Conservation (phyloP, 1,140 invertebrate genomes). For the Philotrypesis tridentata region DNA sequence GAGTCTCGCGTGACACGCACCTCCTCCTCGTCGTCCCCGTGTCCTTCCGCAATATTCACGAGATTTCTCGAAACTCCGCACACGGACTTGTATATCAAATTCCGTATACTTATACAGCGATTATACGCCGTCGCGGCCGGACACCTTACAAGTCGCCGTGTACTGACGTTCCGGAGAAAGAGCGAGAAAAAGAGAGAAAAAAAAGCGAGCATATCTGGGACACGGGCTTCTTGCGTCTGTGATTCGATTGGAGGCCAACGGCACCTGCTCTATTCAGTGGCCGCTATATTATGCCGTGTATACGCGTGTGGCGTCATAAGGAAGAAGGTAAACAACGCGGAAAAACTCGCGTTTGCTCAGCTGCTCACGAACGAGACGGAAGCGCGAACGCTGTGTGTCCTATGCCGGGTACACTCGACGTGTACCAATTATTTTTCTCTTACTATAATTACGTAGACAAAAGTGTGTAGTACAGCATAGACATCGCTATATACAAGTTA, state of each 20-base stretch:
- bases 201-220: slow-evolving; percentile 32
- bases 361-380: not conserved
- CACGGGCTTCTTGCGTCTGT: slow-evolving; percentile 30
- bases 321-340: slow-evolving; percentile 31
- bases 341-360: slow-evolving; percentile 38
- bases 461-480: too few species aligned
- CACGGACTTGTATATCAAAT: not conserved
- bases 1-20: not conserved
- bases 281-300: too few species aligned
- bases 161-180: not conserved
- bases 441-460: too few species aligned
- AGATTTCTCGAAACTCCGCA: not conserved
- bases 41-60: not conserved
- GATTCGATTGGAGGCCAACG: not conserved
- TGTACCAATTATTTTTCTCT: too few species aligned
- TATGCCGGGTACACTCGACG: too few species aligned
- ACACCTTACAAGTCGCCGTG: slow-evolving; percentile 28
- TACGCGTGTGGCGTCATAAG: not conserved
- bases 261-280: slow-evolving; percentile 29
- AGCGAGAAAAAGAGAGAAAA: not conserved
- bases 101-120: slow-evolving; percentile 11
- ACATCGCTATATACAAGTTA: too few species aligned
- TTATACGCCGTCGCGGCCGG: not conserved
- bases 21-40: too few species aligned
- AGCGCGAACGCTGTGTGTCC: too few species aligned